phyloP scores from a whole-genome alignment of 2,113 vertebrate genomes.

The Serilophus lunatus region DNA sequence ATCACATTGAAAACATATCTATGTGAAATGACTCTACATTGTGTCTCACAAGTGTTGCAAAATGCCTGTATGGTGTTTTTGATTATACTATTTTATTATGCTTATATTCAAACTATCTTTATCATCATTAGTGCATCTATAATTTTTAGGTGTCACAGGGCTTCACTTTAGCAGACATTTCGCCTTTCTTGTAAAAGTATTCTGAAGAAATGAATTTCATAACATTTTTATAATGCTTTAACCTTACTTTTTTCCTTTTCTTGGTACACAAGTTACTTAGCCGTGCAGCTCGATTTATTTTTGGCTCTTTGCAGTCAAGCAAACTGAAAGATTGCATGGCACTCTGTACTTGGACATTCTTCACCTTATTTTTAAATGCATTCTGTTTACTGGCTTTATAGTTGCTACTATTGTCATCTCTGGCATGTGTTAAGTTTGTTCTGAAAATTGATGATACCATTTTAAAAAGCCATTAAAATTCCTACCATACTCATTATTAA shows the following conservation, averaged over 20 bases:
- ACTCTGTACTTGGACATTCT: not conserved
- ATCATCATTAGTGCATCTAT: not conserved
- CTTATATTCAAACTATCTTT: not conserved
- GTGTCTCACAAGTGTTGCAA: not conserved
- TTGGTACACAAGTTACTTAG: not conserved
- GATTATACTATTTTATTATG: not conserved
- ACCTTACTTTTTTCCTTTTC: not conserved
- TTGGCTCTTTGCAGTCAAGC: not conserved
- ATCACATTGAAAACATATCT: not conserved
- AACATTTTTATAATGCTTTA: not conserved
- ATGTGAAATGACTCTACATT: not conserved
- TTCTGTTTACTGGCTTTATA: not conserved
- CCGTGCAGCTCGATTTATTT: not conserved
- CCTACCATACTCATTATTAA: too few relatives aligned
- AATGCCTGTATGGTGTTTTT: not conserved
- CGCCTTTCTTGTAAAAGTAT: not conserved
- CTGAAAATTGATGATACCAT: not conserved
- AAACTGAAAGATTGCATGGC: not conserved
- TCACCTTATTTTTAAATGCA: not conserved
- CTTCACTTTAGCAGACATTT: not conserved
- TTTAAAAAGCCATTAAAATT: too few relatives aligned
- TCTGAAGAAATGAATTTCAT: not conserved
- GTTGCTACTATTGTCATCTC: not conserved
- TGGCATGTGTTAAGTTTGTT: not conserved
- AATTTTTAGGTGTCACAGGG: not conserved